Conservation (phyloP, 1,140 invertebrate genomes). For the Atopsyche davidsoni region DNA sequence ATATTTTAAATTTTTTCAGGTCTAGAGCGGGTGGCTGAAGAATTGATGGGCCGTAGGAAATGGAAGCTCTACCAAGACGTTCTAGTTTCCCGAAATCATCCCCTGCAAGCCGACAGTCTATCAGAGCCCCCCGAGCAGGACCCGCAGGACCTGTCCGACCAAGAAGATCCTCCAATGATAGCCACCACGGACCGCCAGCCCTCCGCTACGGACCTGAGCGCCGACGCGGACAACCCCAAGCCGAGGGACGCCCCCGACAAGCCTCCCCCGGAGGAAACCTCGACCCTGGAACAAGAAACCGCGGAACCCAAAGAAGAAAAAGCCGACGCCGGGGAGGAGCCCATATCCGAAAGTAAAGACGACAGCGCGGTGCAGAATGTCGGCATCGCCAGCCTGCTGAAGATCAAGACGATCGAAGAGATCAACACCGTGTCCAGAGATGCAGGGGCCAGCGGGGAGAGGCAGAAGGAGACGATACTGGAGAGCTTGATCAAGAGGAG, state of each 20-base stretch:
- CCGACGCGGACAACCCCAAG: constrained; percentile 13
- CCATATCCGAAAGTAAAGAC: constrained; percentile 36
- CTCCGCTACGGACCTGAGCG: constrained; percentile 25
- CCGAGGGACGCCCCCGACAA: constrained; percentile 13
- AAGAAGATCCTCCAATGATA: constrained; percentile 21
- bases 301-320: constrained; percentile 16
- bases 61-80: constrained; percentile 86
- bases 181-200: constrained; percentile 29
- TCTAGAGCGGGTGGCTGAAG: constrained; percentile 91
- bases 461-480: constrained; percentile 42
- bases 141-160: constrained; percentile 18
- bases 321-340: constrained; percentile 39
- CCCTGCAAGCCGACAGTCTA: constrained; percentile 40
- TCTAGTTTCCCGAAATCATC: constrained; percentile 57
- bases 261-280: constrained; percentile 1
- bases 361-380: constrained; percentile 23
- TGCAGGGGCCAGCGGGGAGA: constrained; percentile 22
- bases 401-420: constrained; percentile 48
- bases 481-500: constrained; percentile 44
- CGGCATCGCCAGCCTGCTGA: constrained; percentile 27
- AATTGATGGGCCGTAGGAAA: constrained; percentile 91
- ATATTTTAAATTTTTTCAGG: constrained; percentile 56
- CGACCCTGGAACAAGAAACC: constrained; percentile 14
- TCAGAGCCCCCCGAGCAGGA: constrained; percentile 34
- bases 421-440: constrained; percentile 36